A percentile compares a stretch with the other conserved stretches of the same genome.
Evolutionary conservation across 2,113 vertebrate species (phyloP).

Genomic region (Brienomyrus longianalis): DNA sequence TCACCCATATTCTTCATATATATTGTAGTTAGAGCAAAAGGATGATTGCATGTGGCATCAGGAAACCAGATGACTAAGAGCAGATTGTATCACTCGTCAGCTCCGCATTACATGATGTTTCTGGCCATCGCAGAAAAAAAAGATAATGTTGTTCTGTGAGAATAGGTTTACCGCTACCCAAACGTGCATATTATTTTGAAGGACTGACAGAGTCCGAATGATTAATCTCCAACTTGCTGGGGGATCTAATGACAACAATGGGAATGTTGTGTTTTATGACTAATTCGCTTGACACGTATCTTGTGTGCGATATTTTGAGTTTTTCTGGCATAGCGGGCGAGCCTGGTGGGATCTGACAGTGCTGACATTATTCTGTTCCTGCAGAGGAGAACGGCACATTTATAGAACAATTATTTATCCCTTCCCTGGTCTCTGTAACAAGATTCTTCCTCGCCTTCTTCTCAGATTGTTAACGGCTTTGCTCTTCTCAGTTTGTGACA

Average conservation of each 20-base stretch:
- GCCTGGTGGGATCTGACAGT: slow-evolving; percentile 22
- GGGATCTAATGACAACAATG: background rate
- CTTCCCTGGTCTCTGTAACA: slow-evolving; percentile 20
- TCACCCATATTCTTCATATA: background rate
- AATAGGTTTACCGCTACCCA: background rate
- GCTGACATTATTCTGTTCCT: slow-evolving; percentile 39
- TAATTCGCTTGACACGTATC: slow-evolving; percentile 27
- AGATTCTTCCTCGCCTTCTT: slow-evolving; percentile 35
- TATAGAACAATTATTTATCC: slow-evolving; percentile 49
- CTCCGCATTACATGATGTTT: background rate
- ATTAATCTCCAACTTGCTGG: background rate
- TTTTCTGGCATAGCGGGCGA: background rate
- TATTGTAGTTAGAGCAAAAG: background rate
- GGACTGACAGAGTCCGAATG: background rate
- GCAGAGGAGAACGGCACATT: slow-evolving; percentile 33
- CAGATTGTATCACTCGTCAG: background rate
- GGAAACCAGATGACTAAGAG: background rate
- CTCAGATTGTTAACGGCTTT: slow-evolving; percentile 41
- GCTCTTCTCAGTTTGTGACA: slow-evolving; percentile 41
- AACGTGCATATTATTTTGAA: background rate
- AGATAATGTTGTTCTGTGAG: background rate
- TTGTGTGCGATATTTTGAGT: slow-evolving; percentile 8
- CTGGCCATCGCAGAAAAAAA: background rate
- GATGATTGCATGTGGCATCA: background rate
- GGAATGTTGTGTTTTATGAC: background rate